These are phyloP conservation scores for Hedya salicella DNA, from an alignment of 2,888 invertebrate genomes.

Conservation along the genomic window DNA sequence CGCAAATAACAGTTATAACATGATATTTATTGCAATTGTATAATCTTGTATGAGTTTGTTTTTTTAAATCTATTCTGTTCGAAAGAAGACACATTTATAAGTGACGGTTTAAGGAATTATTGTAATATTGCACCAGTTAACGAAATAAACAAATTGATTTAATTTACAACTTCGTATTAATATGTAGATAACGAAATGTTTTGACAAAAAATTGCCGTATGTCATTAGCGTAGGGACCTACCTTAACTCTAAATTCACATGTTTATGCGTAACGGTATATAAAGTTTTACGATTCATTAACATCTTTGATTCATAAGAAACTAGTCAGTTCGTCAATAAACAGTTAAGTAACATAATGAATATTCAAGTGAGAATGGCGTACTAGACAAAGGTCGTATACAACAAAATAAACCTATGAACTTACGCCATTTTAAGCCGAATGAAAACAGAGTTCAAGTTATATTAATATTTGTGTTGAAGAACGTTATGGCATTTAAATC, in stretches of 20 bases:
- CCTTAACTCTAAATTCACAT: constrained; percentile 37
- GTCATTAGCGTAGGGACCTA: constrained; percentile 39
- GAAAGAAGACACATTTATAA: neutral
- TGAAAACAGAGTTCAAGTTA: neutral
- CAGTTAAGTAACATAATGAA: constrained; percentile 30
- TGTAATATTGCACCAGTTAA: neutral
- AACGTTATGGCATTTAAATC: neutral
- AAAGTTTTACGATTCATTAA: constrained; percentile 39
- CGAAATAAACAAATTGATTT: constrained; percentile 19
- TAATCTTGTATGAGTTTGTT: too few species aligned
- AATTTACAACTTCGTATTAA: constrained; percentile 25
- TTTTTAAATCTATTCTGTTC: too few species aligned
- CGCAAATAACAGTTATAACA: too few species aligned
- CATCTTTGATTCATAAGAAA: constrained; percentile 14
- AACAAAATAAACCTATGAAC: neutral
- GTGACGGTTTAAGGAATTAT: neutral
- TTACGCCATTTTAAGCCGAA: neutral
- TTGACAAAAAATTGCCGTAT: constrained; percentile 26
- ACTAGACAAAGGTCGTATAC: neutral
- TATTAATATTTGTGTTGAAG: neutral
- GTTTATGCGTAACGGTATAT: constrained; percentile 29
- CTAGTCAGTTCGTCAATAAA: constrained; percentile 28
- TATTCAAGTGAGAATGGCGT: constrained; percentile 4
- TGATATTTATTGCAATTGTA: too few species aligned
- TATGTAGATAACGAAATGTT: constrained; percentile 34